Conservation (phyloP, 1,140 invertebrate genomes). For the Aphelenchoides besseyi region DNA sequence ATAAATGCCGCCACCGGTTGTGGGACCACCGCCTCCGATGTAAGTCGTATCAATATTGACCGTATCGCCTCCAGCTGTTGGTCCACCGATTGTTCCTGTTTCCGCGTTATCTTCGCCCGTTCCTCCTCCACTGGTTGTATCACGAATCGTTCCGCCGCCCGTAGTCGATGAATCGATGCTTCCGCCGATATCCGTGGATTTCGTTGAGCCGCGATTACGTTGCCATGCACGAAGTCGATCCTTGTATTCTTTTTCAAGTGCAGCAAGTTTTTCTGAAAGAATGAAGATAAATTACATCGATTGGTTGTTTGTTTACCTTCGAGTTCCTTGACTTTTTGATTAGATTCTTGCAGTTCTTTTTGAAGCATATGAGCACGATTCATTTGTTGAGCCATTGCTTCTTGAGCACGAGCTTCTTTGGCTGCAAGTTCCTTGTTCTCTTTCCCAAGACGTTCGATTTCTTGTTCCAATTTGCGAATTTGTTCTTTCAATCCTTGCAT, state of each 20-base stretch:
- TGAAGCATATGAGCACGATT: slow-evolving; percentile 48
- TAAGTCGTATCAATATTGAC: slow-evolving; percentile 25
- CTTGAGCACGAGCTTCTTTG: slow-evolving; percentile 47
- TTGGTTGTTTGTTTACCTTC: slow-evolving; percentile 39
- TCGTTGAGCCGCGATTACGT: slow-evolving; percentile 29
- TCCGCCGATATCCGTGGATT: slow-evolving; percentile 20
- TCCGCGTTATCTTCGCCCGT: slow-evolving; percentile 32
- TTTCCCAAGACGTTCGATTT: slow-evolving; percentile 55
- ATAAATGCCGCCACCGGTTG: slow-evolving; percentile 11
- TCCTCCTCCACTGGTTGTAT: slow-evolving; percentile 23
- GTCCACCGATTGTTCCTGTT: slow-evolving; percentile 26
- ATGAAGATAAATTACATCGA: not conserved
- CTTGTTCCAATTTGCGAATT: slow-evolving; percentile 59
- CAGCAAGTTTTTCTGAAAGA: slow-evolving; percentile 41
- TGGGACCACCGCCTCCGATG: slow-evolving; percentile 30
- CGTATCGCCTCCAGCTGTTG: slow-evolving; percentile 28
- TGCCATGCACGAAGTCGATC: slow-evolving; percentile 38
- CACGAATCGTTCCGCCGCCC: not conserved
- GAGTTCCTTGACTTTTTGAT: slow-evolving; percentile 47
- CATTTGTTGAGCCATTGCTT: slow-evolving; percentile 49
- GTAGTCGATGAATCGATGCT: slow-evolving; percentile 10
- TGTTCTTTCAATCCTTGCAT: slow-evolving; percentile 51
- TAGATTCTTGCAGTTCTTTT: slow-evolving; percentile 55
- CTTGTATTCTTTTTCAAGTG: slow-evolving; percentile 58
- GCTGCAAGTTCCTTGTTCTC: slow-evolving; percentile 46